Evolutionary conservation across 2,888 invertebrate genomes (phyloP).

Genomic region (Clanis bilineata): DNA sequence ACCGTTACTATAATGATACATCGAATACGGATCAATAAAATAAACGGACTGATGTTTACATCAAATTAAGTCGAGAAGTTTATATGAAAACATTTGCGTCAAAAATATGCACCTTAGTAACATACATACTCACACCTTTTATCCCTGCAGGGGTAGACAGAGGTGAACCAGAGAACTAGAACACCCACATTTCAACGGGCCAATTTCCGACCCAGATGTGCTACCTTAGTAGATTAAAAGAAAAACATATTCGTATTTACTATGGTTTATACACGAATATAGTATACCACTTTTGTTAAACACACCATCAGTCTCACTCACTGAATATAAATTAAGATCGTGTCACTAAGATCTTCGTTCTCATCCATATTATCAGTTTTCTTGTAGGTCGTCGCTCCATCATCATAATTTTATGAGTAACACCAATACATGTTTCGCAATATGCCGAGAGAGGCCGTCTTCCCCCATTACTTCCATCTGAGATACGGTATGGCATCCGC

Average conservation of each 20-base stretch:
- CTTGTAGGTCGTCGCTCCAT: neutral
- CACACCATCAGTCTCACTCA: neutral
- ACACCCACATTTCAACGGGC: no score
- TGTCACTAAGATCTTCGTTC: neutral
- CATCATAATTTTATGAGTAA: constrained; percentile 1
- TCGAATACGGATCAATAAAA: neutral
- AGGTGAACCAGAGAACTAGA: no score
- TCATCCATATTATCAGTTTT: neutral
- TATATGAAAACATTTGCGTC: no score
- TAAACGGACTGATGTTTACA: no score
- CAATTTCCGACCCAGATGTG: no score
- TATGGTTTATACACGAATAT: no score
- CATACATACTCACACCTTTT: no score
- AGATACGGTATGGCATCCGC: constrained; percentile 5
- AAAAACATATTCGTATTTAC: no score
- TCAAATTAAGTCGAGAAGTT: neutral
- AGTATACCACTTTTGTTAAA: no score
- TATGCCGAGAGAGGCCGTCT: constrained; percentile 21
- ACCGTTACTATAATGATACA: neutral
- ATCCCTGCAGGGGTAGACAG: no score
- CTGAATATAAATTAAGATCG: neutral
- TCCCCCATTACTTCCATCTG: constrained; percentile 19
- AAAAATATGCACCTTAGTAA: no score
- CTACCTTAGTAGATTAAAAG: no score
- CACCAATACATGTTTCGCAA: constrained; percentile 20